Percentiles rank a stretch among this genome's conserved stretches.
These are phyloP conservation scores for Herpailurus yagouaroundi DNA, from an alignment of 2,113 vertebrate genomes.

Conservation along the genomic window DNA sequence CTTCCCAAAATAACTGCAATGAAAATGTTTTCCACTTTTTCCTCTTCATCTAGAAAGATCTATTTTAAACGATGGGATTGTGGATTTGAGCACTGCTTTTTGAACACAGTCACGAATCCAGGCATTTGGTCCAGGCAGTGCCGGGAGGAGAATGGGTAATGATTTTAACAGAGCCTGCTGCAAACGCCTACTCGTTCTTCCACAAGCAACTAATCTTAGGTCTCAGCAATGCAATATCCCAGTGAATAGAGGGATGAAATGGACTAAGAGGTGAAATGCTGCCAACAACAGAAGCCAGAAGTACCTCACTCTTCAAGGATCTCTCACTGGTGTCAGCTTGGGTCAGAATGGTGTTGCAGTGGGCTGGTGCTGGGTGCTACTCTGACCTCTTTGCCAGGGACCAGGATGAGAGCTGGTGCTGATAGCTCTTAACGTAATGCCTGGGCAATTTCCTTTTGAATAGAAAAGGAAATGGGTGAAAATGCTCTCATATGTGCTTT, in stretches of 20 bases:
- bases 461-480: constrained; percentile 13
- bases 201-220: constrained; percentile 71
- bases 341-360: not conserved
- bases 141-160: constrained; percentile 61
- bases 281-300: constrained; percentile 23
- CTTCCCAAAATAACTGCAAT: constrained; percentile 50
- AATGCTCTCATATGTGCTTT: not conserved
- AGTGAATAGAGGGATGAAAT: not conserved
- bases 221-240: constrained; percentile 43
- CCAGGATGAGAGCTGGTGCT: not conserved
- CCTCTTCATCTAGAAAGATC: constrained; percentile 45
- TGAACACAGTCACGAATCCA: constrained; percentile 60
- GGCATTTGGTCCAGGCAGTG: constrained; percentile 66
- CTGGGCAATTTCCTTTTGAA: not conserved
- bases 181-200: constrained; percentile 53
- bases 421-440: not conserved
- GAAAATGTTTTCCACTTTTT: constrained; percentile 35
- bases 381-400: not conserved
- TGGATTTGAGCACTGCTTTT: constrained; percentile 50
- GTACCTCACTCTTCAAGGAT: not conserved
- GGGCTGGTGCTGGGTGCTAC: not conserved
- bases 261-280: constrained; percentile 35
- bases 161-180: constrained; percentile 63
- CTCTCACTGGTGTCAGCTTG: not conserved
- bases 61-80: constrained; percentile 58